These are phyloP conservation scores for Hyposmocoma kahamanoa DNA, from an alignment of 1,140 invertebrate genomes.

Conservation along the genomic window DNA sequence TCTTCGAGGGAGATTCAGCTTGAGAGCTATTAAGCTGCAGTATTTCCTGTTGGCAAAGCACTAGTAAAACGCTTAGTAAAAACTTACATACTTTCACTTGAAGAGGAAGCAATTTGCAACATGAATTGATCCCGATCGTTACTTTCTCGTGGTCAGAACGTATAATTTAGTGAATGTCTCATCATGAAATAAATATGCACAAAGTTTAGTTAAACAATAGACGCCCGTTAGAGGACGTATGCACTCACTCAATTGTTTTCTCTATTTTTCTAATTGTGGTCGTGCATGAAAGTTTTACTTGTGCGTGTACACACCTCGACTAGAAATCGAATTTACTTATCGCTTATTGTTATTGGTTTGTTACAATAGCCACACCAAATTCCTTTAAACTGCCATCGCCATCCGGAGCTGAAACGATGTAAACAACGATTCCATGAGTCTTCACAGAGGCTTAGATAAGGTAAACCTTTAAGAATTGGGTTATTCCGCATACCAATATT, in stretches of 20 bases:
- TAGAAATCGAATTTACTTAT: conserved; percentile 50
- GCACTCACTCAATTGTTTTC: conserved; percentile 29
- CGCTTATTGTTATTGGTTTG: conserved; percentile 34
- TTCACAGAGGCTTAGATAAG: background rate
- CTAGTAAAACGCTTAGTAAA: conserved; percentile 25
- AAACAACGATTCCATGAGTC: conserved; percentile 12
- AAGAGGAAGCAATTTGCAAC: conserved; percentile 45
- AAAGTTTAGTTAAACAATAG: conserved; percentile 54
- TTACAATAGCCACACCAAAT: conserved; percentile 31
- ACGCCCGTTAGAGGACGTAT: conserved; percentile 40
- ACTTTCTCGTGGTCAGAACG: conserved; percentile 63
- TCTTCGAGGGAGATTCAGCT: too few relatives aligned
- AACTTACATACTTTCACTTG: conserved; percentile 47
- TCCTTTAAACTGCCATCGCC: conserved; percentile 13
- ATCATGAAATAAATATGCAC: conserved; percentile 43
- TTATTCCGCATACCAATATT: conserved; percentile 5
- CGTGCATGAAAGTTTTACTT: conserved; percentile 59
- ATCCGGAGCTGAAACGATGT: conserved; percentile 5
- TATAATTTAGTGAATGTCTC: conserved; percentile 60
- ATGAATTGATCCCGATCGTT: conserved; percentile 49
- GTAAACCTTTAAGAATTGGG: background rate
- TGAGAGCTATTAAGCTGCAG: too few relatives aligned
- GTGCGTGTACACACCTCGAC: conserved; percentile 30
- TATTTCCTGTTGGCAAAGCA: background rate
- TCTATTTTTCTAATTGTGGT: conserved; percentile 52